Percentiles rank a stretch among this genome's conserved stretches.
Evolutionary conservation across 2,888 invertebrate species (phyloP).

Genomic region (Octodonta nipae): DNA sequence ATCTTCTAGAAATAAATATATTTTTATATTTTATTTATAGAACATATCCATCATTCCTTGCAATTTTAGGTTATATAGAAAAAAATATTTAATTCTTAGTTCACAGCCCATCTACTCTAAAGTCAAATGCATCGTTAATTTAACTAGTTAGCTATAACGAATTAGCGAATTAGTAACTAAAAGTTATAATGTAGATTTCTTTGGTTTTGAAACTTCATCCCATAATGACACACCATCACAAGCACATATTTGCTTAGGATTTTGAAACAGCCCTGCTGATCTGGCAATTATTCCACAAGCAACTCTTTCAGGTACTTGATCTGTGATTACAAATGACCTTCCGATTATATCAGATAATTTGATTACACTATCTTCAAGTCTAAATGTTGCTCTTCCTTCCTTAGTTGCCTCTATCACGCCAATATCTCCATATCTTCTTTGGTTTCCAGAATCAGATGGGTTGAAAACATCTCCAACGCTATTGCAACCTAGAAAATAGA

Average conservation of each 20-base stretch:
- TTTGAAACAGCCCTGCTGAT: slow-evolving; percentile 75
- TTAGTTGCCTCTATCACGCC: slow-evolving; percentile 48
- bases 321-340: slow-evolving; percentile 55
- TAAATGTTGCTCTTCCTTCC: slow-evolving; percentile 53
- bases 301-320: slow-evolving; percentile 9
- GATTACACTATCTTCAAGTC: slow-evolving; percentile 45
- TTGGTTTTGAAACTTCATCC: slow-evolving; percentile 66
- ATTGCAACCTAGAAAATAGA: slow-evolving; percentile 34
- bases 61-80: no score
- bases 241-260: slow-evolving; percentile 75
- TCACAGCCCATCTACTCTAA: no score
- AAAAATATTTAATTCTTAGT: no score
- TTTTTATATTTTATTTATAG: no score
- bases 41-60: no score
- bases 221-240: slow-evolving; percentile 82
- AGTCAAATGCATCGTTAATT: no score
- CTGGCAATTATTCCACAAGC: slow-evolving; percentile 81
- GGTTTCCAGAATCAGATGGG: slow-evolving; percentile 35
- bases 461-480: slow-evolving; percentile 52
- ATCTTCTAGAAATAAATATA: no score
- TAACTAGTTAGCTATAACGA: no score
- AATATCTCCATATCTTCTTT: slow-evolving; percentile 50
- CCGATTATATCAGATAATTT: slow-evolving; percentile 65
- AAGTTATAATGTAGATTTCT: no score
- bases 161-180: no score